phyloP scores from a whole-genome alignment of 1,140 invertebrate species.

The Apolygus lucorum region DNA sequence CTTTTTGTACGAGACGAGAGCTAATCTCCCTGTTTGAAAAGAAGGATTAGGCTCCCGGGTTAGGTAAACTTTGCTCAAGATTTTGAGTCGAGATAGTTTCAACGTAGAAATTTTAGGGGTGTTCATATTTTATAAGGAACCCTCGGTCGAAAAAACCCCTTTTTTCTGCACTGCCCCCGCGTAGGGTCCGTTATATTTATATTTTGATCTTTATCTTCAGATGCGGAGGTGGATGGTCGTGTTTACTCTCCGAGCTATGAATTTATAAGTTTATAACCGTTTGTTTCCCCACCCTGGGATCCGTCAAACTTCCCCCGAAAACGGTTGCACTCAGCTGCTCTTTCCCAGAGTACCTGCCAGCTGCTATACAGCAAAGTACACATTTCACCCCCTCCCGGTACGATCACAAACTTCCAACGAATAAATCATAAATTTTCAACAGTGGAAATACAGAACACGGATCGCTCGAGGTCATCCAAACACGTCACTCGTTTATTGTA shows the following conservation, averaged over 20 bases:
- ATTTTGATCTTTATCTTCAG: not conserved
- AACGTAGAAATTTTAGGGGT: no score
- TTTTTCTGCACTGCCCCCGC: no score
- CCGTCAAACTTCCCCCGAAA: not conserved
- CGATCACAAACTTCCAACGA: no score
- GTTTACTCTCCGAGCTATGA: not conserved
- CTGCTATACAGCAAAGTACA: not conserved
- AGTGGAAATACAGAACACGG: no score
- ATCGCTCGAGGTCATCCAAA: no score
- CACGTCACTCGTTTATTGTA: no score
- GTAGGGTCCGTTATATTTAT: not conserved
- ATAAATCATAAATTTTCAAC: no score
- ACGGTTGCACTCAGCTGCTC: not conserved
- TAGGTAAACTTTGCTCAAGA: slow-evolving; percentile 2
- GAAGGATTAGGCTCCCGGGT: not conserved
- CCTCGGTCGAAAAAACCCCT: not conserved
- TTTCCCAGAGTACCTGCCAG: no score
- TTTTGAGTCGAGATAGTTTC: not conserved
- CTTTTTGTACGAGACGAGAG: no score
- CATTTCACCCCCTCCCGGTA: no score
- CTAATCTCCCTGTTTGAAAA: not conserved
- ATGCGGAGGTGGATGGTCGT: not conserved
- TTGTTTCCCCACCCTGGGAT: not conserved
- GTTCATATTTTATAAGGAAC: not conserved
- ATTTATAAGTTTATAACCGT: not conserved